phyloP scores from a whole-genome alignment of 1,140 invertebrate species.

The Pemphigus obesinymphae region DNA sequence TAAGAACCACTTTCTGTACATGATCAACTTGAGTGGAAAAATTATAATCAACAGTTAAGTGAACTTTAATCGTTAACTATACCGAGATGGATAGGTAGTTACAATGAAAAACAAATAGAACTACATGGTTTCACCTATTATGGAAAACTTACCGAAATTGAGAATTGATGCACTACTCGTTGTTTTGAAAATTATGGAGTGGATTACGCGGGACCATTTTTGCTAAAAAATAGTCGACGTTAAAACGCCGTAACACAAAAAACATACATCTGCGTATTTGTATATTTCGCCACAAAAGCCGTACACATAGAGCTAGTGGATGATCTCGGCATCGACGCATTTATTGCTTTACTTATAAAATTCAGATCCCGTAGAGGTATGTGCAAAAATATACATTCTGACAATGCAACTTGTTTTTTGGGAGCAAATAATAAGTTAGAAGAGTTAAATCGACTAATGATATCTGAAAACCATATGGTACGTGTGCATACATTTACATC shows the following conservation, averaged over 20 bases:
- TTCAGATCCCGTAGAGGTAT: too few relatives aligned
- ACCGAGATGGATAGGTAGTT: conserved; percentile 19
- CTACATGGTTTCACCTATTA: conserved; percentile 40
- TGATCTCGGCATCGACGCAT: too few relatives aligned
- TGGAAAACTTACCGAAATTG: conserved; percentile 10
- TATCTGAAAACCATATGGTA: too few relatives aligned
- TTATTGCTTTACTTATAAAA: too few relatives aligned
- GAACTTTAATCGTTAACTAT: conserved; percentile 30
- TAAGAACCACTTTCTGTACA: conserved; percentile 46
- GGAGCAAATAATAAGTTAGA: too few relatives aligned
- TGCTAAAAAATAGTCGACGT: background rate
- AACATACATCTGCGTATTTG: too few relatives aligned
- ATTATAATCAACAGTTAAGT: conserved; percentile 39
- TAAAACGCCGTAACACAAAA: background rate
- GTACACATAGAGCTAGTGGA: too few relatives aligned
- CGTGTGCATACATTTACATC: too few relatives aligned
- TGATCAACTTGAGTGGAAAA: conserved; percentile 45
- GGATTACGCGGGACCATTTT: conserved; percentile 6
- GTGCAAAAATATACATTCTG: too few relatives aligned
- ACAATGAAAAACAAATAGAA: conserved; percentile 4
- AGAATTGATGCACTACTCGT: background rate
- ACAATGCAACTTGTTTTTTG: too few relatives aligned
- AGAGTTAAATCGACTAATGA: too few relatives aligned
- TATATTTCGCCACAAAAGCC: too few relatives aligned
- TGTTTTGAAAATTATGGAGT: conserved; percentile 4